phyloP scores from a whole-genome alignment of 2,113 vertebrate species.

The Oceanodroma tethys region DNA sequence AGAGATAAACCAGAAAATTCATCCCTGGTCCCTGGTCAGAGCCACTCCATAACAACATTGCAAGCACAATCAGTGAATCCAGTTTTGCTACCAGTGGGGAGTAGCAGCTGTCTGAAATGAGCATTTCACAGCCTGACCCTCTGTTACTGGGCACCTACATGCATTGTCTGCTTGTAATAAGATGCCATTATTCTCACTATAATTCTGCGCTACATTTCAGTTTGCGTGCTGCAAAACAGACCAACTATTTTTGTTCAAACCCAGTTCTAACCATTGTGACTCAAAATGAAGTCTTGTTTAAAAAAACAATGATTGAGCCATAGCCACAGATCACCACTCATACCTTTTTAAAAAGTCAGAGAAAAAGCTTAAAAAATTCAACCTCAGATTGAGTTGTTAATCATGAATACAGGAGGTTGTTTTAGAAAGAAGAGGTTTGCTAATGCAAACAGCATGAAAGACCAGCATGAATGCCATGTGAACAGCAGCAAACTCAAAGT shows the following conservation, averaged over 20 bases:
- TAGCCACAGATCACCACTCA: not conserved
- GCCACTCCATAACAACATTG: not conserved
- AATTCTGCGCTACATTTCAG: not conserved
- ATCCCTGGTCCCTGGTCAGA: not conserved
- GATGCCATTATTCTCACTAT: not conserved
- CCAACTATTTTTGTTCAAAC: not conserved
- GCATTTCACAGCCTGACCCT: not conserved
- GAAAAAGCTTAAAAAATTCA: not conserved
- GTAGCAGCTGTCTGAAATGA: not conserved
- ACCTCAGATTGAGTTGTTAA: not conserved
- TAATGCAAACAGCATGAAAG: constrained; percentile 18
- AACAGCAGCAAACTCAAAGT: constrained; percentile 10
- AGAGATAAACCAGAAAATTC: not conserved
- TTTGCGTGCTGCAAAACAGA: not conserved
- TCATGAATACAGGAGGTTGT: not conserved
- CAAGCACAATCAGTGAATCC: not conserved
- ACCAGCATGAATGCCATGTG: not conserved
- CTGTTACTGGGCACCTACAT: not conserved
- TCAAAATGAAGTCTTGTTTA: not conserved
- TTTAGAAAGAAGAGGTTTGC: constrained; percentile 24
- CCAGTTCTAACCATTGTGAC: not conserved
- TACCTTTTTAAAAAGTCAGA: not conserved
- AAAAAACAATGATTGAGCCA: not conserved
- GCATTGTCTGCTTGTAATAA: not conserved
- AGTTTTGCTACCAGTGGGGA: not conserved